These are phyloP conservation scores for Euwallacea fornicatus DNA, from an alignment of 1,140 invertebrate genomes.

Conservation along the genomic window DNA sequence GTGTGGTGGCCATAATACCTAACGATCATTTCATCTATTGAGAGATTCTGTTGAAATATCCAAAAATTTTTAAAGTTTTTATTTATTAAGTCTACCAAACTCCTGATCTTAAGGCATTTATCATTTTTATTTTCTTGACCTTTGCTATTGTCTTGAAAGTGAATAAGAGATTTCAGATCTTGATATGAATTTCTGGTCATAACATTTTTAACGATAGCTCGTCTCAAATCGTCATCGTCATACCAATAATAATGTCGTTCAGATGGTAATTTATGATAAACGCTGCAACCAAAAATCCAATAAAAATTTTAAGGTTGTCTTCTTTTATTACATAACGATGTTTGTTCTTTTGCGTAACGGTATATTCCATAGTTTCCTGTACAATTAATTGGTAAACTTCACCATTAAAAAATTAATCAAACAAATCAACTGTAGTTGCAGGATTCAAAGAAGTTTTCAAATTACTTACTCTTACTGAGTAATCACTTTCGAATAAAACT, in stretches of 20 bases:
- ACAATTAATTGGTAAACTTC: slow-evolving; percentile 20
- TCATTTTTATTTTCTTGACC: slow-evolving; percentile 37
- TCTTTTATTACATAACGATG: slow-evolving; percentile 10
- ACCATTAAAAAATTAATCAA: slow-evolving; percentile 17
- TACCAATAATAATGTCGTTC: slow-evolving; percentile 32
- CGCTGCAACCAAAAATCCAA: slow-evolving; percentile 33
- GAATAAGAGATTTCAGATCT: slow-evolving; percentile 28
- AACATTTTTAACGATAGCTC: slow-evolving; percentile 24
- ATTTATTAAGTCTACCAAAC: background rate
- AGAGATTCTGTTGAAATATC: slow-evolving; percentile 45
- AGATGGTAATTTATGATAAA: slow-evolving; percentile 26
- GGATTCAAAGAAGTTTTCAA: no score
- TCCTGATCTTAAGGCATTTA: background rate
- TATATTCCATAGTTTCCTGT: slow-evolving; percentile 20
- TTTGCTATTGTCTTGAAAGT: slow-evolving; percentile 18
- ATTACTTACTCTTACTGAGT: no score
- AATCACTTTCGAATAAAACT: no score
- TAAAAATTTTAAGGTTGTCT: slow-evolving; percentile 33
- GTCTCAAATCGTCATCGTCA: slow-evolving; percentile 23
- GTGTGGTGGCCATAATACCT: slow-evolving; percentile 50
- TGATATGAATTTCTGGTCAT: slow-evolving; percentile 34
- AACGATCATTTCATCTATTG: slow-evolving; percentile 53
- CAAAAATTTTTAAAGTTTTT: slow-evolving; percentile 35
- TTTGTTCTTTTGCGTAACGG: slow-evolving; percentile 19
- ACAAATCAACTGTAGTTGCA: background rate